Evolutionary conservation across 2,113 vertebrate genomes (phyloP).

Genomic region (Azemiops feae): DNA sequence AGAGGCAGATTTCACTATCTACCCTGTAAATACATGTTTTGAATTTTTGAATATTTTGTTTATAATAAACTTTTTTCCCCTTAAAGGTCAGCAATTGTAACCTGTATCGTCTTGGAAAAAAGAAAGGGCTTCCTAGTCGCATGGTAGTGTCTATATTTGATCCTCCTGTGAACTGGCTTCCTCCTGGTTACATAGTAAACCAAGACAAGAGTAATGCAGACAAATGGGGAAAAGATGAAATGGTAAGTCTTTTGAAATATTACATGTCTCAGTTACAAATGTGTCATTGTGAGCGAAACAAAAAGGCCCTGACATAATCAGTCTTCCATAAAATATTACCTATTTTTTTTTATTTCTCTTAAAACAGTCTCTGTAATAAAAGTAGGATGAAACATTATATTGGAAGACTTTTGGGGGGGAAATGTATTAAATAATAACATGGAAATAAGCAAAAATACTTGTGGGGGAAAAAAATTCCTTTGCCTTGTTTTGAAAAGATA

Average conservation of each 20-base stretch:
- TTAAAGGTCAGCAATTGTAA: constrained; percentile 97
- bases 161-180: constrained; percentile 97
- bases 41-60: background rate
- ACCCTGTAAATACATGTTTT: background rate
- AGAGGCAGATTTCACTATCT: background rate
- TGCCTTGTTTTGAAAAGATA: background rate
- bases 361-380: background rate
- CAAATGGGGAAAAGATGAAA: constrained; percentile 86
- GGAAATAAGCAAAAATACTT: background rate
- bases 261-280: background rate
- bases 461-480: background rate
- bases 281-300: background rate
- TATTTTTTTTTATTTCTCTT: background rate
- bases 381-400: constrained; percentile 1
- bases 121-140: constrained; percentile 95
- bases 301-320: background rate
- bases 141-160: constrained; percentile 99
- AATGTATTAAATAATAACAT: constrained; percentile 1
- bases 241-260: constrained; percentile 72
- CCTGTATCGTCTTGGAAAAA: constrained; percentile 96
- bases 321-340: background rate
- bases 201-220: constrained; percentile 91
- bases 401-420: background rate
- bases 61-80: constrained; percentile 14
- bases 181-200: constrained; percentile 94